Evolutionary conservation across 2,797 vertebrate species (phyloP).

Genomic region (Pterois miles): DNA sequence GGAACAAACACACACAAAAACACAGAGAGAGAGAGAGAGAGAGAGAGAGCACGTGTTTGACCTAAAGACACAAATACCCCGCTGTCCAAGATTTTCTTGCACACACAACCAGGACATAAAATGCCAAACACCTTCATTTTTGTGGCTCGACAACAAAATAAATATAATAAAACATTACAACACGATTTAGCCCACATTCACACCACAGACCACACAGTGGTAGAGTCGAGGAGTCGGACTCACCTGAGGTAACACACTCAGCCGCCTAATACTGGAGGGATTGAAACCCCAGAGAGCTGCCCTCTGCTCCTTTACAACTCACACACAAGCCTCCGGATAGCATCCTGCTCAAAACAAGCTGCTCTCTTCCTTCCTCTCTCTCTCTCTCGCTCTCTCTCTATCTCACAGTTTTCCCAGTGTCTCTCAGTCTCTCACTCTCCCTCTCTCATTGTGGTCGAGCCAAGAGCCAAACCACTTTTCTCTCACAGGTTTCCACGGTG

Average conservation of each 20-base stretch:
- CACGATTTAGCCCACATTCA: background rate
- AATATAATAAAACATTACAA: background rate
- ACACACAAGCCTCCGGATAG: slow-evolving; percentile 64
- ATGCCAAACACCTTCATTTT: background rate
- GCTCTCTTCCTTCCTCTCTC: slow-evolving; percentile 44
- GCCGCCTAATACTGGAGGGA: slow-evolving; percentile 45
- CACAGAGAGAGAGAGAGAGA: background rate
- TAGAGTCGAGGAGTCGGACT: slow-evolving; percentile 49
- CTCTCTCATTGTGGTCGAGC: slow-evolving; percentile 50
- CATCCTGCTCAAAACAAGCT: slow-evolving; percentile 69
- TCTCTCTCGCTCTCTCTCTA: slow-evolving; percentile 15
- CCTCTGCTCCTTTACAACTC: slow-evolving; percentile 71
- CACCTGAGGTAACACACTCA: slow-evolving; percentile 67
- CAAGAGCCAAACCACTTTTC: slow-evolving; percentile 69
- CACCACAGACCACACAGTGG: background rate
- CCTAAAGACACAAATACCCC: slow-evolving; percentile 43
- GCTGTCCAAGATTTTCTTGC: background rate
- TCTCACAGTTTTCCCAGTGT: slow-evolving; percentile 53
- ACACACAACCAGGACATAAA: background rate
- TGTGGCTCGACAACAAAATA: background rate
- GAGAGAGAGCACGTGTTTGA: slow-evolving; percentile 56
- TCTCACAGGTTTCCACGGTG: slow-evolving; percentile 81
- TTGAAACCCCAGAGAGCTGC: slow-evolving; percentile 60
- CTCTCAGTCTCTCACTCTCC: slow-evolving; percentile 54
- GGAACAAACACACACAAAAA: slow-evolving; percentile 25